A percentile compares a stretch with the other conserved stretches of the same genome.
phyloP scores from a whole-genome alignment of 2,888 invertebrate genomes.

The Drosophila putrida region DNA sequence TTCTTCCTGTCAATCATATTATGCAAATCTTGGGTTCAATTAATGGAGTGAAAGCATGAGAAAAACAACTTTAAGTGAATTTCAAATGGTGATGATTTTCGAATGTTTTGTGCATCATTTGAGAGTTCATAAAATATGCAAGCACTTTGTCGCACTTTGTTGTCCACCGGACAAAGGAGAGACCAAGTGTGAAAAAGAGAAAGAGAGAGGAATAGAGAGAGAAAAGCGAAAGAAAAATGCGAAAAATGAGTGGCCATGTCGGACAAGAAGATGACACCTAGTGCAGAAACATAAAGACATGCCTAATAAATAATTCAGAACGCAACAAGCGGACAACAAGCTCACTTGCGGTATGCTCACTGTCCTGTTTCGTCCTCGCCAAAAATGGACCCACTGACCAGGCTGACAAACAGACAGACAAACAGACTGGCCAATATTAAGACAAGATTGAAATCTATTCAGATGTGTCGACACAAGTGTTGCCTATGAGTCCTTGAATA shows the following conservation, averaged over 20 bases:
- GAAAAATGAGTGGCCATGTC: slow-evolving; percentile 38
- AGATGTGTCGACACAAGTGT: slow-evolving; percentile 69
- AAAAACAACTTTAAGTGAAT: slow-evolving; percentile 52
- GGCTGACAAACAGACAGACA: not conserved
- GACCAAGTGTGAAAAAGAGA: slow-evolving; percentile 11
- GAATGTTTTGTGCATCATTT: slow-evolving; percentile 61
- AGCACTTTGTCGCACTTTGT: slow-evolving; percentile 64
- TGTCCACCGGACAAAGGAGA: slow-evolving; percentile 24
- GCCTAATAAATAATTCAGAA: slow-evolving; percentile 80
- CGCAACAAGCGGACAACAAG: slow-evolving; percentile 79
- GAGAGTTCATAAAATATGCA: slow-evolving; percentile 63
- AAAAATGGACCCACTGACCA: slow-evolving; percentile 26
- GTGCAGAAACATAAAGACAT: slow-evolving; percentile 67
- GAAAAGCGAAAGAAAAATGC: slow-evolving; percentile 32
- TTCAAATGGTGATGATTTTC: slow-evolving; percentile 38
- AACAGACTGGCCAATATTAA: slow-evolving; percentile 36
- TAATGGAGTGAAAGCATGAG: slow-evolving; percentile 30
- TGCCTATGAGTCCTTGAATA: slow-evolving; percentile 55
- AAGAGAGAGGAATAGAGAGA: slow-evolving; percentile 15
- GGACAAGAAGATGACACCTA: slow-evolving; percentile 70
- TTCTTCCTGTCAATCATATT: slow-evolving; percentile 51
- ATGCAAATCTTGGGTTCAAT: slow-evolving; percentile 59
- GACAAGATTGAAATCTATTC: slow-evolving; percentile 74
- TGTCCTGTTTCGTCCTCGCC: slow-evolving; percentile 1
- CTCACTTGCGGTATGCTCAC: slow-evolving; percentile 50